Base-by-base conservation (phyloP, 2,888 invertebrate species). In the Patella ulyssiponensis region DNA sequence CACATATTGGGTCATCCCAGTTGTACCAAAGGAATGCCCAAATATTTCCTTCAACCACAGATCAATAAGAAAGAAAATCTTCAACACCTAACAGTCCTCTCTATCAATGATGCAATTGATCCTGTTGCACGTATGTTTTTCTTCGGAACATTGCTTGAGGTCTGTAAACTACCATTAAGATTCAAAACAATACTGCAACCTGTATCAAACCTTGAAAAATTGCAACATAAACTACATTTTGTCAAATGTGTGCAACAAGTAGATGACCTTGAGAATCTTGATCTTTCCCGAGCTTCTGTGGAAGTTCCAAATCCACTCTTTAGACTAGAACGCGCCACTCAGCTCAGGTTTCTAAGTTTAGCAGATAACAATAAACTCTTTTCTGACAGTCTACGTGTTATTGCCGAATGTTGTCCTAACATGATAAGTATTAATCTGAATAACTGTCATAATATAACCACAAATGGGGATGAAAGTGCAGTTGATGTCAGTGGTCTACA, bases 111-210 rank as follows among this genome's bases (percentile, higher is more conserved):
- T 80, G 89, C 89, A 75, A 87, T 88, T 58, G 89, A 90, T 81
- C 88, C 90, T 14, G 88, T 88, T 27, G 89, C 90, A 33, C 84
- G 90, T 73, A 87, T 90, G 82, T 88, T 90, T 76, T 90, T 89
- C 84, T 90, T 89, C 77, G 89, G 89, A 51, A 87, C 88, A n/a
- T 79, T 90, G 70, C 83, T 89, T 74, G 87, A 86, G 71, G 84
- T 89, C 15, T 88, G 88, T 75, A 86, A 87, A 78, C 77, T 86
- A 27, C 81, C 85, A 20, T 79, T 88, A 1, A 80, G 81, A 11
- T 84, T 86, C 79, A 81, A 84, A 69, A 87, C 88, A 20, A 76
- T 89, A 27, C 84, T 89, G 44, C 87, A 88, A 81, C 89, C 89
- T 0, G 85, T 86, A 70, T 88, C 87, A 20, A 88, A 88, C 74